Percentiles rank a stretch among this genome's conserved stretches.
Evolutionary conservation across 2,888 invertebrate species (phyloP).

Genomic region (Tetranychus truncatus): DNA sequence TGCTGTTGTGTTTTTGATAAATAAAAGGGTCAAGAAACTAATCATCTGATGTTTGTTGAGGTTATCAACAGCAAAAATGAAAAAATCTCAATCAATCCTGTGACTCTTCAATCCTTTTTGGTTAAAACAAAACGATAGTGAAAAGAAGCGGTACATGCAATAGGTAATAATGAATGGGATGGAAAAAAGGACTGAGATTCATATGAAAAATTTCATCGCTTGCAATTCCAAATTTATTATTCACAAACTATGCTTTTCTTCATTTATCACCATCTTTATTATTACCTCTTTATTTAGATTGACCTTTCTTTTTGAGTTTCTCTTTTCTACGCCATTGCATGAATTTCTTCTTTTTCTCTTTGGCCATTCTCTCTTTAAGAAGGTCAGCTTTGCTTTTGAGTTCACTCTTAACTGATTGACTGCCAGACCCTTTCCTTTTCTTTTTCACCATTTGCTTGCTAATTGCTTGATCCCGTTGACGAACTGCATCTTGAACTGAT

Average conservation of each 20-base stretch:
- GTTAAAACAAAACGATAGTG: too few species aligned
- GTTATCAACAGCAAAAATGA: background rate
- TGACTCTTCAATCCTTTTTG: background rate
- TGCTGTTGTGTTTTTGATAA: background rate
- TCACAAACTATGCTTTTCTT: too few species aligned
- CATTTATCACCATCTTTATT: background rate
- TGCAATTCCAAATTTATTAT: too few species aligned
- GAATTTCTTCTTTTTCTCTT: conserved; percentile 30
- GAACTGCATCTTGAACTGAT: background rate
- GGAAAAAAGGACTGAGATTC: too few species aligned
- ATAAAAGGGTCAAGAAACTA: background rate
- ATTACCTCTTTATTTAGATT: background rate
- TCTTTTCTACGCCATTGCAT: conserved; percentile 28
- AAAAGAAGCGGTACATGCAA: too few species aligned
- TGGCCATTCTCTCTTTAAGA: conserved; percentile 31
- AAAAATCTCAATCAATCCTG: background rate
- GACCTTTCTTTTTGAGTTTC: conserved; percentile 26
- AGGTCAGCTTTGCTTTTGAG: conserved; percentile 29
- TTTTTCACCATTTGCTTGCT: background rate
- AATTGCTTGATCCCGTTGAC: background rate
- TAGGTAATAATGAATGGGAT: too few species aligned
- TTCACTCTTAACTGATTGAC: conserved; percentile 21
- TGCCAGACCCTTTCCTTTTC: background rate
- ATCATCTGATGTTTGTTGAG: background rate
- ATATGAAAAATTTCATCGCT: too few species aligned